Evolutionary conservation across 1,140 invertebrate genomes (phyloP), one percentile per base, ranked within the genome.

Genomic region (Leptopilina clavipes): DNA sequence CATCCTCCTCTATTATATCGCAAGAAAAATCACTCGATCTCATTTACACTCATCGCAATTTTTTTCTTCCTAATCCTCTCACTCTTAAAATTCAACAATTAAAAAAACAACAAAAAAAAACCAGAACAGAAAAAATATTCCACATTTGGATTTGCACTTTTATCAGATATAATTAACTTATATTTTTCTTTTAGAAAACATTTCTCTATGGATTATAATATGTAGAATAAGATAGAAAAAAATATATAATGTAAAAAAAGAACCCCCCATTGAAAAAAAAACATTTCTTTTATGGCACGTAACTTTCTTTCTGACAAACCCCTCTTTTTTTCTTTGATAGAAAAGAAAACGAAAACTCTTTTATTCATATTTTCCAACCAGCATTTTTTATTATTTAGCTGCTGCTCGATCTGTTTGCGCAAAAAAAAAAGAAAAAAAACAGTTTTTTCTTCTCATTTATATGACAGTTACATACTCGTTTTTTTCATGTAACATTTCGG

Each of bases 251-350:
- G 14, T 14, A 12, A 3, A 52, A 7, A 52, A 52, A 17, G 6
- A 52, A 52, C 6, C 48, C 48, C 14, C 48, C 0, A 17, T 31
- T n/a, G 10, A n/a, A 65, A 65, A 31, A 22, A 31, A 83, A 84
- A 76, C 80, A 80, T 75, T 84, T 85, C 25, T 25, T 31, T 81
- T 82, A 85, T 85, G 84, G 84, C 84, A 85, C 84, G 83, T 84
- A 84, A 77, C 81, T 78, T 77, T 76, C 75, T 31, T 31, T 31
- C 76, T 76, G 75, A 80, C 76, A 79, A 81, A 78, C 81, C 79
- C 70, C 76, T 77, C 48, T 70, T 25, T 44, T 0, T 43, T 31
- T 19, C 5, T 31, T 31, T 31, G 5, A 31, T 31, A 31, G 43
- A 44, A 74, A 43, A 75, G 59, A 65, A 75, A 77, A 72, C 56